A percentile compares a stretch with the other conserved stretches of the same genome.
Evolutionary conservation across 2,888 invertebrate species (phyloP).

Genomic region (Lathronympha strigana): DNA sequence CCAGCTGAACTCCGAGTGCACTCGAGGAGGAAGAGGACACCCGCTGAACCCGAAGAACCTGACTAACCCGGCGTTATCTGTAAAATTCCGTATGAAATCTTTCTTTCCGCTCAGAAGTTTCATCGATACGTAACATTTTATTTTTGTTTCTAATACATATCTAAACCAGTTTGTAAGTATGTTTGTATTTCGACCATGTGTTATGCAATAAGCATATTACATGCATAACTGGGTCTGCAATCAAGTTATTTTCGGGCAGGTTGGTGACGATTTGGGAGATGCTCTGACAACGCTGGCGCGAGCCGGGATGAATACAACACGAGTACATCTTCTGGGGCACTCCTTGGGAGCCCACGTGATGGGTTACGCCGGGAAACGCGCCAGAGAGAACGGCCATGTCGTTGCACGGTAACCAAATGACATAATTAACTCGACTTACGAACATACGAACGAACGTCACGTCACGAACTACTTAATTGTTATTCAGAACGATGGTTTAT

Average conservation of each 20-base stretch:
- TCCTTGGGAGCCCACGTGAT: conserved; percentile 77
- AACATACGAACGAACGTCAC: neutral
- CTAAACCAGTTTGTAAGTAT: neutral
- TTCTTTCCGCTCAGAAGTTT: no score
- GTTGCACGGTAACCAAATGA: conserved; percentile 62
- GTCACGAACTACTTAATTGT: no score
- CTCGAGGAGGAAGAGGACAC: no score
- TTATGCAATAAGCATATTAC: conserved; percentile 2
- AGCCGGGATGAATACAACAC: conserved; percentile 63
- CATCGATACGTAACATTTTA: no score
- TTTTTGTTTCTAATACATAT: neutral
- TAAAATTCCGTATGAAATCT: no score
- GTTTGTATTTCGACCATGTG: conserved; percentile 20
- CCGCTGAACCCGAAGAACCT: no score
- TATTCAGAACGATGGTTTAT: conserved; percentile 22
- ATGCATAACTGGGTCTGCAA: neutral
- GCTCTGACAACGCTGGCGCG: conserved; percentile 59
- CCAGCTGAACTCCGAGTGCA: no score
- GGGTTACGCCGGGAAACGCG: conserved; percentile 66
- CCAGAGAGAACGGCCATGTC: conserved; percentile 58
- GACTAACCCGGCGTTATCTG: no score
- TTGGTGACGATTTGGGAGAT: conserved; percentile 62
- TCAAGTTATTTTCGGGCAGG: conserved; percentile 50
- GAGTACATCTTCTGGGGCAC: conserved; percentile 72
- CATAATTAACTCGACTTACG: conserved; percentile 12